Conservation (phyloP, 2,888 invertebrate species). For the Limnephilus rhombicus region DNA sequence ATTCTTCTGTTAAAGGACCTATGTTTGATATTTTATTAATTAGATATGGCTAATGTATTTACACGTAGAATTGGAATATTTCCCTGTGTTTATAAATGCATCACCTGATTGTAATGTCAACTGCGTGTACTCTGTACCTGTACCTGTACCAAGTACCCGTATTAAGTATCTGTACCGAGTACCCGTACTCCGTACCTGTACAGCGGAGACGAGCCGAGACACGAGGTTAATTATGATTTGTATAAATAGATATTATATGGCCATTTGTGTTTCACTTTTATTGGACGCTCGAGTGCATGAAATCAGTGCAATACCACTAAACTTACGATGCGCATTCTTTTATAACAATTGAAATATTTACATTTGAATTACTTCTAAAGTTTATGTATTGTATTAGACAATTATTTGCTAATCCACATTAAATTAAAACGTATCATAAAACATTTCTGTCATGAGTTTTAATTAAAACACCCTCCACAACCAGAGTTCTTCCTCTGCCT, state of each 20-base stretch:
- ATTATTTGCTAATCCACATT: conserved; percentile 60
- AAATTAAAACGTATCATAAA: conserved; percentile 59
- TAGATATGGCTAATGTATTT: conserved; percentile 54
- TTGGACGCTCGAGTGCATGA: conserved; percentile 30
- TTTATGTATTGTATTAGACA: conserved; percentile 57
- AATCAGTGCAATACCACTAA: conserved; percentile 44
- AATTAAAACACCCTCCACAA: conserved; percentile 9
- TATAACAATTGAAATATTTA: conserved; percentile 49
- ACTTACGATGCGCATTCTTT: conserved; percentile 46
- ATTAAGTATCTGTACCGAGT: not conserved
- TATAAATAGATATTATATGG: conserved; percentile 41
- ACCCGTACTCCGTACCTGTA: conserved; percentile 7
- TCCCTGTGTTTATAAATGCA: conserved; percentile 49
- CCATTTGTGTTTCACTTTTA: conserved; percentile 48
- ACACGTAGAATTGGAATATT: conserved; percentile 49
- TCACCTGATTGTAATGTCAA: conserved; percentile 19
- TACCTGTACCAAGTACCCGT: not conserved
- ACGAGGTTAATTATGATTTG: conserved; percentile 45
- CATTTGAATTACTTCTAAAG: conserved; percentile 44
- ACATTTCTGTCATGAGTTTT: conserved; percentile 39
- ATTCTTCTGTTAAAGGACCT: conserved; percentile 51
- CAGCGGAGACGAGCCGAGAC: conserved; percentile 33
- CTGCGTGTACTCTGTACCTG: not conserved
- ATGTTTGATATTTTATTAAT: conserved; percentile 49
- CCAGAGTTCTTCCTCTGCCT: not conserved